Evolutionary conservation across 1,140 invertebrate genomes (phyloP).

Genomic region (Bemisia tabaci): DNA sequence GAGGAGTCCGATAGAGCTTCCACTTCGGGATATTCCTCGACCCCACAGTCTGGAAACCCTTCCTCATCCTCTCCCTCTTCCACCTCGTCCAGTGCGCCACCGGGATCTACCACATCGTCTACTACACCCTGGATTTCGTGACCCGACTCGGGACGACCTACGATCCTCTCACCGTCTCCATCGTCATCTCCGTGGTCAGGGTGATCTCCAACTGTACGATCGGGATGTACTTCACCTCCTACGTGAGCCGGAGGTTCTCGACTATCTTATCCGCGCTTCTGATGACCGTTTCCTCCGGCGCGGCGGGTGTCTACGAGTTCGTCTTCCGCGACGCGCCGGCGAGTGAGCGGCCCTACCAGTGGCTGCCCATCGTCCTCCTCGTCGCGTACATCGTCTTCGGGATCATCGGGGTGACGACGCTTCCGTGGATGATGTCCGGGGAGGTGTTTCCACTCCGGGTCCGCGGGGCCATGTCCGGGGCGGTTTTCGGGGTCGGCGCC

Average conservation of each 20-base stretch:
- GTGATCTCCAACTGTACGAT: conserved; percentile 42
- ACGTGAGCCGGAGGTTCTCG: conserved; percentile 43
- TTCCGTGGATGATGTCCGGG: conserved; percentile 59
- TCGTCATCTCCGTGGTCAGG: conserved; percentile 58
- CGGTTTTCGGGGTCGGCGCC: conserved; percentile 52
- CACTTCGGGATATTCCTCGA: conserved; percentile 22
- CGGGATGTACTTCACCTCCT: conserved; percentile 50
- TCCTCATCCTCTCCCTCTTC: conserved; percentile 43
- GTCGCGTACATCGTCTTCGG: conserved; percentile 51
- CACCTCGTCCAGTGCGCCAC: conserved; percentile 54
- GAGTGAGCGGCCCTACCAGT: no score
- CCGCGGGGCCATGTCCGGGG: conserved; percentile 47
- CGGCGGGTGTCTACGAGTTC: conserved; percentile 28
- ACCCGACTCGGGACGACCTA: conserved; percentile 45
- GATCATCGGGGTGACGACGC: conserved; percentile 54
- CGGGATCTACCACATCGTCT: conserved; percentile 59
- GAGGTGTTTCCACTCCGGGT: conserved; percentile 54
- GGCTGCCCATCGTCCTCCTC: conserved; percentile 45
- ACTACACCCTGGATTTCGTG: conserved; percentile 56
- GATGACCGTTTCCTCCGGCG: conserved; percentile 41
- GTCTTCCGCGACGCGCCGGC: conserved; percentile 33
- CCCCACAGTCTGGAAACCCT: conserved; percentile 42
- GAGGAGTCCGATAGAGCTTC: no score
- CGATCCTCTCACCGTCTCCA: conserved; percentile 51
- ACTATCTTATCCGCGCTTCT: conserved; percentile 47